Percentiles rank a stretch among this genome's conserved stretches.
phyloP scores from a whole-genome alignment of 2,113 vertebrate species.

The Piprites chloris region DNA sequence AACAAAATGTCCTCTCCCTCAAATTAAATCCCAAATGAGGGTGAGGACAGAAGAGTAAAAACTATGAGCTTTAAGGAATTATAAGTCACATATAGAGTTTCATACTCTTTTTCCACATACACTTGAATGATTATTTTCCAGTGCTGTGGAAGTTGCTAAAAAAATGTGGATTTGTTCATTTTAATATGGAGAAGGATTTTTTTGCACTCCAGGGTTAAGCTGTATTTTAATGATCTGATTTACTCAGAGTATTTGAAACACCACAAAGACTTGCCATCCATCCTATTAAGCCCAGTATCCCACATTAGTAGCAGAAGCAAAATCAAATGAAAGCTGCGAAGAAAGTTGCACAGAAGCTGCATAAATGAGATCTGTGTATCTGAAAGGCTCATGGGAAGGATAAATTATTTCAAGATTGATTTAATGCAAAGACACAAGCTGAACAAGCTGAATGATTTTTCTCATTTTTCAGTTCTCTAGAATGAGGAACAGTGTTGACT shows the following conservation, averaged over 20 bases:
- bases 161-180: background rate
- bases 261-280: background rate
- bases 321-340: conserved; percentile 10
- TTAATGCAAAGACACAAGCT: conserved; percentile 24
- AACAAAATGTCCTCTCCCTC: background rate
- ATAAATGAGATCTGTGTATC: background rate
- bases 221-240: conserved; percentile 21
- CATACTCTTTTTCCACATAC: background rate
- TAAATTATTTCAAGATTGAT: conserved; percentile 41
- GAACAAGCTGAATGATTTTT: conserved; percentile 6
- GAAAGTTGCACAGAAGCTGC: background rate
- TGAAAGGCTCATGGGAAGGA: background rate
- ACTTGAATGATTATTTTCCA: background rate
- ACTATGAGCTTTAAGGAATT: background rate
- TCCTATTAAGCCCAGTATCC: background rate
- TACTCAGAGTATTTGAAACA: background rate
- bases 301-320: background rate
- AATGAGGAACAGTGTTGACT: background rate
- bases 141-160: background rate
- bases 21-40: background rate
- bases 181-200: background rate
- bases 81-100: background rate
- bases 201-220: background rate
- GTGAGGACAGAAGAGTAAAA: background rate
- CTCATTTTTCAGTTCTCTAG: background rate